Conservation (phyloP, 1,140 invertebrate species). For the Conopomorpha cramerella region DNA sequence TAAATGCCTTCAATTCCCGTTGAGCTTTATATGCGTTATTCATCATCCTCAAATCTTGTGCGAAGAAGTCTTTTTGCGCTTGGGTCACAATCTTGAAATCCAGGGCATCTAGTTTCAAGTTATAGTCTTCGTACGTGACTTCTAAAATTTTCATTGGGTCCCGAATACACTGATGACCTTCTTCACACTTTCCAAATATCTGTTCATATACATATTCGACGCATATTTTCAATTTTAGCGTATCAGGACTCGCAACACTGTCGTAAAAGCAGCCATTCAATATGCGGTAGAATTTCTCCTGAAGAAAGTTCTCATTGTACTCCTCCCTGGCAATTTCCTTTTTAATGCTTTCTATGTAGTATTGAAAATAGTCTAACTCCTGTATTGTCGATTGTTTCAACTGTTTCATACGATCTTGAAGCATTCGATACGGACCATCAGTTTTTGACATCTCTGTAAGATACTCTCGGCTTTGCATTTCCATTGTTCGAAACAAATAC, state of each 20-base stretch:
- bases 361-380: slow-evolving; percentile 46
- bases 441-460: slow-evolving; percentile 66
- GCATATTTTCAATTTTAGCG: slow-evolving; percentile 45
- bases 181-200: background rate
- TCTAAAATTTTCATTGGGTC: background rate
- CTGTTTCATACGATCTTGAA: slow-evolving; percentile 53
- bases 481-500: slow-evolving; percentile 64
- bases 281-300: slow-evolving; percentile 40
- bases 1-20: background rate
- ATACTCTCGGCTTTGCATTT: slow-evolving; percentile 68
- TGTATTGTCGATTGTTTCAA: slow-evolving; percentile 30
- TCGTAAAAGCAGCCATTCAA: slow-evolving; percentile 42
- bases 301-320: slow-evolving; percentile 31
- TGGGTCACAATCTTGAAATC: background rate
- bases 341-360: slow-evolving; percentile 40
- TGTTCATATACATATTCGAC: background rate
- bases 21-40: background rate
- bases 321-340: slow-evolving; percentile 34
- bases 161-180: background rate
- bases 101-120: background rate
- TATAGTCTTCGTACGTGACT: background rate
- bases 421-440: slow-evolving; percentile 57
- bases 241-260: slow-evolving; percentile 60
- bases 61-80: background rate
- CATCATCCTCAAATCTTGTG: background rate